phyloP scores from a whole-genome alignment of 2,797 vertebrate genomes.

The Phrynocephalus forsythii region DNA sequence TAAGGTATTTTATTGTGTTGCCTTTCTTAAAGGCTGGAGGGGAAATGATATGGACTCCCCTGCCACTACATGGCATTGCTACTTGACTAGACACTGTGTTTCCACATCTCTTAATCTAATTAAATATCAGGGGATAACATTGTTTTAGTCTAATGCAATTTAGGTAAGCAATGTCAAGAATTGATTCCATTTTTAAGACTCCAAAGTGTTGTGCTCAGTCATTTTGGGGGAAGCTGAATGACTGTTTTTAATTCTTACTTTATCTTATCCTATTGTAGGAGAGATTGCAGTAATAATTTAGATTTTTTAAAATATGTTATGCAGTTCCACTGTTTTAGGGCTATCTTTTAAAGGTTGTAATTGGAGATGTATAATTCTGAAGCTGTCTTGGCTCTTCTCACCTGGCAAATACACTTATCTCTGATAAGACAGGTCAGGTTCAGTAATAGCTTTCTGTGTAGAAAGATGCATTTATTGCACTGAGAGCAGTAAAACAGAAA shows the following conservation, averaged over 20 bases:
- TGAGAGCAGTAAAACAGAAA: not conserved
- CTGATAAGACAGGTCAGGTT: not conserved
- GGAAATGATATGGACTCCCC: conserved; percentile 18
- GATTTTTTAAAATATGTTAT: not conserved
- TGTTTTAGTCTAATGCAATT: conserved; percentile 42
- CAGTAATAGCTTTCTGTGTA: not conserved
- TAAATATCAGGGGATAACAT: conserved; percentile 5
- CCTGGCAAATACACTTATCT: not conserved
- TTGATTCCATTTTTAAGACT: conserved; percentile 34
- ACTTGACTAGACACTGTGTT: not conserved
- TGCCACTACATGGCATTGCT: conserved; percentile 30
- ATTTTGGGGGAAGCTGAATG: not conserved
- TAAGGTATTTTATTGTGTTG: conserved; percentile 21
- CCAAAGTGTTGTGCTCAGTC: not conserved
- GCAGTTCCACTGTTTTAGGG: not conserved
- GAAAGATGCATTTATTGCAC: not conserved
- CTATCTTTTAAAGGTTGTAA: not conserved
- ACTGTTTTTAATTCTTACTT: not conserved
- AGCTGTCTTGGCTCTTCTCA: not conserved
- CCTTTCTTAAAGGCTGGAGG: conserved; percentile 42
- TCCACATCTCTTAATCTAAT: not conserved
- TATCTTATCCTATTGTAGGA: not conserved
- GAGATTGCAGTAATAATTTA: too few species aligned
- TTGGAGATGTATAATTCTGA: not conserved
- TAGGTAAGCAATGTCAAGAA: conserved; percentile 3